A percentile compares a stretch with the other conserved stretches of the same genome.
phyloP scores from a whole-genome alignment of 2,797 vertebrate species.

The Halcyon smyrnensis region DNA sequence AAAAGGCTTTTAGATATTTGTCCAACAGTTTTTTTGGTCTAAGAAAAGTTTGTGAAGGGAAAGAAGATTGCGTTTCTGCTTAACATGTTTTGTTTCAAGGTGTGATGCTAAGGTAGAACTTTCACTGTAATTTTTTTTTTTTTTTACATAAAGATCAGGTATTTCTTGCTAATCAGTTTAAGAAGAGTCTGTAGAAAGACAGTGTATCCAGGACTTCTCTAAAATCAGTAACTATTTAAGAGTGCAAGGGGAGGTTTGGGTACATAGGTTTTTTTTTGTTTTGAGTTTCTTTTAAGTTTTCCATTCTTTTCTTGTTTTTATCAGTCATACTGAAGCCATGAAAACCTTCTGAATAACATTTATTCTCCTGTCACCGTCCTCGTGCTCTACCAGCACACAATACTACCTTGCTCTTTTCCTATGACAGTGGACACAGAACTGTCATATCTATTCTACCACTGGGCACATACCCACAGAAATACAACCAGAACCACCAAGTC shows the following conservation, averaged over 20 bases:
- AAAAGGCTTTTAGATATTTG: not conserved
- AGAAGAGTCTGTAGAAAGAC: not conserved
- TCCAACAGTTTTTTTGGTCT: not conserved
- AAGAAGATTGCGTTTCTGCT: not conserved
- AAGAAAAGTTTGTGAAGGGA: not conserved
- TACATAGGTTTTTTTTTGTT: fast-evolving
- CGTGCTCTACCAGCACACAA: not conserved
- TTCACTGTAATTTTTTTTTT: not conserved
- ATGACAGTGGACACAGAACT: not conserved
- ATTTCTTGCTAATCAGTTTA: not conserved
- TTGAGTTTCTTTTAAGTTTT: not conserved
- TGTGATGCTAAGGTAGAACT: not conserved
- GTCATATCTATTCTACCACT: not conserved
- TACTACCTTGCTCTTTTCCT: not conserved
- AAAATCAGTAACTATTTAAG: not conserved
- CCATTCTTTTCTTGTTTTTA: not conserved
- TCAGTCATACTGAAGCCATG: not conserved
- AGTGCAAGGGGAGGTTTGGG: not conserved
- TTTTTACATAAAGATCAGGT: not conserved
- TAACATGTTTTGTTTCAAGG: not conserved
- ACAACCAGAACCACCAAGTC: not conserved
- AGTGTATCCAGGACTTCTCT: not conserved
- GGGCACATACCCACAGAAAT: not conserved
- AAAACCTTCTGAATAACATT: not conserved
- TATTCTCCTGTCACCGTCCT: not conserved